These are phyloP conservation scores for Campoplex nolae DNA, from an alignment of 2,888 invertebrate species.

Conservation along the genomic window DNA sequence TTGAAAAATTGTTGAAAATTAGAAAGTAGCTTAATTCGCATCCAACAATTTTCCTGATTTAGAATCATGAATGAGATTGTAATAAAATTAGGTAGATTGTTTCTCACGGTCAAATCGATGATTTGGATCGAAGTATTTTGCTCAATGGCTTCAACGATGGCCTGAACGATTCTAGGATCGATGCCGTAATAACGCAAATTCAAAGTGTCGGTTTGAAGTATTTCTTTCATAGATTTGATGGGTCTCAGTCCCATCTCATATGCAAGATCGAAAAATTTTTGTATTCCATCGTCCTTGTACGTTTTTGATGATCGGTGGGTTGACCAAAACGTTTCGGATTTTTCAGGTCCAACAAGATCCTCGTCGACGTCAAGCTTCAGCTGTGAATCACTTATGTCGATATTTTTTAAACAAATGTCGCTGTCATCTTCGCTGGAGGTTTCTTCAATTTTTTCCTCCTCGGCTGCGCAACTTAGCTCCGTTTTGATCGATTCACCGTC, in stretches of 20 bases:
- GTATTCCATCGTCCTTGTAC: constrained; percentile 74
- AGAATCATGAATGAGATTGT: not conserved
- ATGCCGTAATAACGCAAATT: constrained; percentile 79
- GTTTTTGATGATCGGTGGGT: constrained; percentile 67
- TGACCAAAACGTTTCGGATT: constrained; percentile 72
- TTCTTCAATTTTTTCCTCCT: constrained; percentile 34
- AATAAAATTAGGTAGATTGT: not conserved
- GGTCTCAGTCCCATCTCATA: constrained; percentile 69
- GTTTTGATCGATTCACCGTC: constrained; percentile 62
- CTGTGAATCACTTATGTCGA: constrained; percentile 77
- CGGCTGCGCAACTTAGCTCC: constrained; percentile 34
- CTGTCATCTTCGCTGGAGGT: constrained; percentile 67
- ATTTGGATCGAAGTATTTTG: constrained; percentile 75
- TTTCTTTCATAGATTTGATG: constrained; percentile 73
- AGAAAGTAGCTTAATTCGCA: too few relatives aligned
- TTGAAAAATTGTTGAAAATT: too few relatives aligned
- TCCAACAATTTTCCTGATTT: not conserved
- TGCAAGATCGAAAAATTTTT: constrained; percentile 74
- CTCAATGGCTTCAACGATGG: constrained; percentile 76
- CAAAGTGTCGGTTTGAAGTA: constrained; percentile 75
- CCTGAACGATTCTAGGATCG: constrained; percentile 74
- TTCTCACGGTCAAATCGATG: constrained; percentile 77
- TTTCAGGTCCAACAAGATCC: constrained; percentile 74
- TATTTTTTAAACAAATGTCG: constrained; percentile 72
- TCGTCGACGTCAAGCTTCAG: constrained; percentile 74